Evolutionary conservation across 2,888 invertebrate genomes (phyloP).

Genomic region (Arenicola marina): DNA sequence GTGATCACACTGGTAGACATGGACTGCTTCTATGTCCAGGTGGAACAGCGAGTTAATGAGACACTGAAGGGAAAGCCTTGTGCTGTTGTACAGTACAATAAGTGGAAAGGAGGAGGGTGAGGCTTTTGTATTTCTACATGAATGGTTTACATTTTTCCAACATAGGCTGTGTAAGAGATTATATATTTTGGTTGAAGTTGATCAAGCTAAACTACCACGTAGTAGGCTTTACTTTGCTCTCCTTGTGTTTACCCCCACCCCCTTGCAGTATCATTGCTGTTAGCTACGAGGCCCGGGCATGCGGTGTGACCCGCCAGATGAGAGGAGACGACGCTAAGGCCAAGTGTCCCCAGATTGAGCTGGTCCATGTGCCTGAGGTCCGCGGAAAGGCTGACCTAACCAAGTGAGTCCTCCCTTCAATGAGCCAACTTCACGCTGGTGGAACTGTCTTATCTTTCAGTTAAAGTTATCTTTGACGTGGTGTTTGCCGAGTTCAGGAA

Average conservation of each 20-base stretch:
- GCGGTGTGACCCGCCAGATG: constrained; percentile 89
- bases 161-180: too few species aligned
- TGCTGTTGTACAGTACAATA: constrained; percentile 95
- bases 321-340: constrained; percentile 87
- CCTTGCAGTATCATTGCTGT: constrained; percentile 79
- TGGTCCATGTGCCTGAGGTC: constrained; percentile 82
- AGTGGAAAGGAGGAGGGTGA: constrained; percentile 92
- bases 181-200: too few species aligned
- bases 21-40: constrained; percentile 99
- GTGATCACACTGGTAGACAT: constrained; percentile 90
- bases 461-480: too few species aligned
- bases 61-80: constrained; percentile 83
- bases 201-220: too few species aligned
- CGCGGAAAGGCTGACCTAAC: constrained; percentile 93
- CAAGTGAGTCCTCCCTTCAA: constrained; percentile 68
- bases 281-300: constrained; percentile 90
- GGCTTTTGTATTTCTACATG: constrained; percentile 29
- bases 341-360: constrained; percentile 83
- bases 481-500: too few species aligned
- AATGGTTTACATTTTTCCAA: neutral
- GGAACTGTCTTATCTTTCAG: too few species aligned
- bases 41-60: constrained; percentile 89
- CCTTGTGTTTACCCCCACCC: neutral
- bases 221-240: too few species aligned
- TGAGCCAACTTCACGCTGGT: neutral